Evolutionary conservation across 2,113 vertebrate genomes (phyloP), one percentile per base, ranked within the genome.

Genomic region (Calcarius ornatus): DNA sequence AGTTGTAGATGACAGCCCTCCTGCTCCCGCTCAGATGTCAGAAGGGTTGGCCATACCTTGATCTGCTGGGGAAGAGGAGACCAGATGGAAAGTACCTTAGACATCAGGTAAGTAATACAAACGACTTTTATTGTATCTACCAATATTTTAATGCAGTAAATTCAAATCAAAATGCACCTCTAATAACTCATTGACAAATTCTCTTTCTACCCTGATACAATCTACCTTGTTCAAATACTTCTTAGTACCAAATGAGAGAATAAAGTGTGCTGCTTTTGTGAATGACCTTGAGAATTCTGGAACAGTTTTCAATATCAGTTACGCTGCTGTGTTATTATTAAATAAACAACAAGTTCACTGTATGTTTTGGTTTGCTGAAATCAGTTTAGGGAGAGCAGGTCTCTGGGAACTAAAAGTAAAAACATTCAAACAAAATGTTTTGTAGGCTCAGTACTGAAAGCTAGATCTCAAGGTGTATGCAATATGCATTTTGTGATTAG

Each of bases 1-100:
- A 79, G 21, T 15, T 94, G 75, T 28, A 88, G 54, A 81, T 73
- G 53, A 88, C 51, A 84, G 16, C 15, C 14, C 25, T 88, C 65
- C 66, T 87, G 47, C 31, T 89, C 40, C 28, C 63, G 48, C 42
- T 85, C 31, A 64, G 50, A 40, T 80, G 10, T 79, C 35, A 28
- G 23, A 76, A 68, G 43, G 23, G 15, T 47, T 75, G 28, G 31
- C 24, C 0, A 0, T 50, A 30, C n/a, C 3, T 4, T 77, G 65
- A 68, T 82, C 63, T 53, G 4, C 61, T 84, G 57, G 31, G 33
- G 11, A 15, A 64, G 48, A 73, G 37, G 16, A 87, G 25, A 60
- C 6, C 23, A 66, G 33, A 27, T 48, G 25, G 43, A 70, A 86
- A 73, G 54, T 70, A 81, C 31, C 37, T 72, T 66, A 45, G 59